Evolutionary conservation across 2,797 vertebrate genomes (phyloP).

Genomic region (Cynopterus sphinx): DNA sequence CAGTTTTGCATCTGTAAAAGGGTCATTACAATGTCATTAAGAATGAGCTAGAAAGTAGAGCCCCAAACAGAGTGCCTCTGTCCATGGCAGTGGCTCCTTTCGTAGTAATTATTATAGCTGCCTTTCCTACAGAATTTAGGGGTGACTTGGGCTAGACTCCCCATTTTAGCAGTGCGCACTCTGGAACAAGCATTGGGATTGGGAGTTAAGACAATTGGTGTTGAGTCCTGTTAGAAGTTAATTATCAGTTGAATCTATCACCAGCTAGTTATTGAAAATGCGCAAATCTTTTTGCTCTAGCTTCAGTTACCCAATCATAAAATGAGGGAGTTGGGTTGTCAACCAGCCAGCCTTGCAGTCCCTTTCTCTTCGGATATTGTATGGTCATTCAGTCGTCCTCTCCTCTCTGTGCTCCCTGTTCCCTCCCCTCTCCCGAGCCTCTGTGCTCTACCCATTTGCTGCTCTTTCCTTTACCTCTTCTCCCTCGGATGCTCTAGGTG

Average conservation of each 20-base stretch:
- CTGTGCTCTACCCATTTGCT: background rate
- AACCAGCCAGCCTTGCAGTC: background rate
- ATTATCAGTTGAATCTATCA: background rate
- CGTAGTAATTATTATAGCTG: background rate
- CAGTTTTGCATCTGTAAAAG: background rate
- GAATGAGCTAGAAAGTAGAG: background rate
- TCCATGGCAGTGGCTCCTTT: background rate
- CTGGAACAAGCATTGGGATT: slow-evolving; percentile 32
- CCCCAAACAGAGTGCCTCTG: background rate
- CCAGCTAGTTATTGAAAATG: background rate
- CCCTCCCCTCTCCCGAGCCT: background rate
- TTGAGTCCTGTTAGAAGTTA: background rate
- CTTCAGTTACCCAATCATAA: background rate
- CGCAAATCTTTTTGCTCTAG: background rate
- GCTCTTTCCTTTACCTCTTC: background rate
- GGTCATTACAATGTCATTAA: background rate
- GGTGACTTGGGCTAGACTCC: background rate
- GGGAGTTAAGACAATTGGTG: background rate
- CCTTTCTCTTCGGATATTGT: background rate
- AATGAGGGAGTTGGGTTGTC: background rate
- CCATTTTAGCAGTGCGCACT: background rate
- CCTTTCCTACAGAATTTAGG: background rate
- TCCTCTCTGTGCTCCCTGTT: background rate
- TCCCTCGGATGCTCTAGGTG: slow-evolving; percentile 83
- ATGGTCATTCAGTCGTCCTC: background rate